Conservation (phyloP, 2,888 invertebrate species). For the Callyntrura sp. region DNA sequence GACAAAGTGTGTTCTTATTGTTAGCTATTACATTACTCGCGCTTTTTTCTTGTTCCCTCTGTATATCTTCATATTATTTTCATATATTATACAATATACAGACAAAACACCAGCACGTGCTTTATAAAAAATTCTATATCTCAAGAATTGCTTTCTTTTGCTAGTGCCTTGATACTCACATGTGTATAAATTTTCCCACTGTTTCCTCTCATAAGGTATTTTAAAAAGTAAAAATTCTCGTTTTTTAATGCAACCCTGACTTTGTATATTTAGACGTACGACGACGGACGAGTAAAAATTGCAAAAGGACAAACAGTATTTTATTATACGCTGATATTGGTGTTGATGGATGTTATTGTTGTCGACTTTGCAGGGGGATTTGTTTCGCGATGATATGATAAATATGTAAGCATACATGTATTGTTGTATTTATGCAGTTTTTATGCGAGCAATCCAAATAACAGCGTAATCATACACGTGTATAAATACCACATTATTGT, state of each 20-base stretch:
- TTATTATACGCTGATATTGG: slow-evolving; percentile 11
- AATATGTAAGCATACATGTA: too few relatives aligned
- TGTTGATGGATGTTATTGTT: slow-evolving; percentile 23
- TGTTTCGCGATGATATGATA: not conserved
- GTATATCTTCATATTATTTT: not conserved
- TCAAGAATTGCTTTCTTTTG: slow-evolving; percentile 57
- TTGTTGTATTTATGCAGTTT: not conserved
- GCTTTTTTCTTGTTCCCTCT: slow-evolving; percentile 18
- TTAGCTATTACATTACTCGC: not conserved
- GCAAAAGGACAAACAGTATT: slow-evolving; percentile 39
- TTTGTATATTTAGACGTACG: not conserved
- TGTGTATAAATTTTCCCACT: slow-evolving; percentile 46
- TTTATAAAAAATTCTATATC: slow-evolving; percentile 64
- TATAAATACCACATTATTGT: slow-evolving; percentile 10
- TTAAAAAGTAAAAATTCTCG: slow-evolving; percentile 31
- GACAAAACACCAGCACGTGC: slow-evolving; percentile 82
- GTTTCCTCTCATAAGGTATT: slow-evolving; percentile 46
- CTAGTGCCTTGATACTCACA: slow-evolving; percentile 15
- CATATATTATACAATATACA: too few relatives aligned
- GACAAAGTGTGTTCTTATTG: not conserved
- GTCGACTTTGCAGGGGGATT: not conserved
- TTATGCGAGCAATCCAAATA: slow-evolving; percentile 20
- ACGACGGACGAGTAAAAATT: not conserved
- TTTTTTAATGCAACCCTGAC: not conserved
- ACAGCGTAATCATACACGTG: slow-evolving; percentile 12